Conservation (phyloP, 2,113 vertebrate genomes). For the Vanacampus margaritifer region DNA sequence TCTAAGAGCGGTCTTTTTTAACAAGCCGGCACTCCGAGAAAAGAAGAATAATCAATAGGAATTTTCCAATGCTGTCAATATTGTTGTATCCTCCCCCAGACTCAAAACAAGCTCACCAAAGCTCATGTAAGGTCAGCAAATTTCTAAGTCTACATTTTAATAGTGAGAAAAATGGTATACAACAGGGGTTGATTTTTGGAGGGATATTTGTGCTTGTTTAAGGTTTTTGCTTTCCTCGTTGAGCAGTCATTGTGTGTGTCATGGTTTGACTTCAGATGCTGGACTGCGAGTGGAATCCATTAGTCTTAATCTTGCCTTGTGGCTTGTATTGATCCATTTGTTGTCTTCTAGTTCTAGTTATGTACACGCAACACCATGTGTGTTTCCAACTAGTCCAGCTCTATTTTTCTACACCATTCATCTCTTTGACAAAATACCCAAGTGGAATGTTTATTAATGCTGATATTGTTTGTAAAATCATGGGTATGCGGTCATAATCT, state of each 20-base stretch:
- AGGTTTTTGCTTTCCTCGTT: constrained; percentile 26
- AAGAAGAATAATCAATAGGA: constrained; percentile 74
- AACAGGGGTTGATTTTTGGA: constrained; percentile 2
- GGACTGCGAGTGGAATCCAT: constrained; percentile 55
- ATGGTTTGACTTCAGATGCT: constrained; percentile 44
- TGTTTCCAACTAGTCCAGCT: constrained; percentile 41
- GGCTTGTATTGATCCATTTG: constrained; percentile 64
- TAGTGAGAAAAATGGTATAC: constrained; percentile 5
- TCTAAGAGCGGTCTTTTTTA: constrained; percentile 70
- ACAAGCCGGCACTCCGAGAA: constrained; percentile 68
- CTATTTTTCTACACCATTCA: neutral
- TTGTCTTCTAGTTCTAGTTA: constrained; percentile 50
- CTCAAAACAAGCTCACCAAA: constrained; percentile 40
- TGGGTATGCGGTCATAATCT: neutral
- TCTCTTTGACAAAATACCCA: constrained; percentile 21
- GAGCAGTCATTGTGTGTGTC: constrained; percentile 28
- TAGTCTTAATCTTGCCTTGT: constrained; percentile 60
- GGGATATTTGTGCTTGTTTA: neutral
- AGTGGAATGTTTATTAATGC: constrained; percentile 7
- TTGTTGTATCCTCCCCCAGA: constrained; percentile 25
- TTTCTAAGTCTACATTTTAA: neutral
- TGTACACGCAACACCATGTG: constrained; percentile 40
- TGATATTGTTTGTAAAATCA: constrained; percentile 20
- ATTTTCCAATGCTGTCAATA: constrained; percentile 74
- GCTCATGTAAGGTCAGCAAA: neutral